Base-by-base conservation (phyloP, 2,797 vertebrate species). In the Perodicticus potto region DNA sequence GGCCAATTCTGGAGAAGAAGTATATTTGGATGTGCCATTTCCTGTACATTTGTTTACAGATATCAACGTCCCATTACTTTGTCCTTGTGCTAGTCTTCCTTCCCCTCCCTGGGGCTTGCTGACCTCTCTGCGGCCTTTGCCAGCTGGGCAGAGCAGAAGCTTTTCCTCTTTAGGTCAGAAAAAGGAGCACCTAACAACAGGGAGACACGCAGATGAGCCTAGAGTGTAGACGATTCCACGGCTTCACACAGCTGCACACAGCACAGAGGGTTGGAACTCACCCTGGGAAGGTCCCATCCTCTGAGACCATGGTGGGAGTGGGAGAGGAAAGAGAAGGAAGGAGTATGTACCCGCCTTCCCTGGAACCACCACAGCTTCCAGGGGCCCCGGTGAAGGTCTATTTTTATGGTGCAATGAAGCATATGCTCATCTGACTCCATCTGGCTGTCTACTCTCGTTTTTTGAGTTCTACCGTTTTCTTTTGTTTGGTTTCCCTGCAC, bases 21-120 rank as follows among this genome's bases (percentile, higher is more conserved):
- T 89, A 13, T 67, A 61, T 74, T 76, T 67, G 34, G 25, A 49
- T 34, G n/a, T 73, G 45, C 53, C 32, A 74, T 59, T 85, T 81
- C 49, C 37, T 45, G 34, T n/a, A n/a, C 19, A 29, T 67, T 85
- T 91, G 65, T 57, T 92, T 93, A 43, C 65, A 92, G 93, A 53
- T 27, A 72, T 67, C 61, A 17, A 0, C 2, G 2, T 37, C 53
- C 57, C 34, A 2, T 27, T 32, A 40, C 72, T 59, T 67, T 49
- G 40, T 55, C 37, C 78, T 91, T 40, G 5, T 3, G 7, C 22
- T 32, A 5, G 29, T 80, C 17, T 74, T 40, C 86, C 22, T 20
- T 81, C 27, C n/a, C 40, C 7, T 88, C 61, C 29, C n/a, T 63
- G 34, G 32, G 45, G 29, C 63, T 76, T 61, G 7, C 23, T 23